phyloP scores from a whole-genome alignment of 2,888 invertebrate species.

The Euzetes globulus region DNA sequence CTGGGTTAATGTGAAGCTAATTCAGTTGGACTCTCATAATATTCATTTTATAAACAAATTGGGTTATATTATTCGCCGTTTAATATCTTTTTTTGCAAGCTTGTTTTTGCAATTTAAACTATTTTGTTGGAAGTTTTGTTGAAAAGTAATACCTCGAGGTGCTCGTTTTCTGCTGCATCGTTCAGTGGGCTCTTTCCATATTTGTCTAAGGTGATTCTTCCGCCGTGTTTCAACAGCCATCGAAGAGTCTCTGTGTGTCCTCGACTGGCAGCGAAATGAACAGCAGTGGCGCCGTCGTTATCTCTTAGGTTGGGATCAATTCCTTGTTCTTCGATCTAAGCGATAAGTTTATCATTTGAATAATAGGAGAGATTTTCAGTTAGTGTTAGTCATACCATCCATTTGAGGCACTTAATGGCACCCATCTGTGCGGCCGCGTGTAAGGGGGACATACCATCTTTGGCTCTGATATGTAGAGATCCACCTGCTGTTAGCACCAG shows the following conservation, averaged over 20 bases:
- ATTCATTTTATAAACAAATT: no score
- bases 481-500: conserved; percentile 75
- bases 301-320: conserved; percentile 76
- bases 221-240: conserved; percentile 76
- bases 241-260: conserved; percentile 64
- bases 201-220: conserved; percentile 69
- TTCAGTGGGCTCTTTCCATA: conserved; percentile 84
- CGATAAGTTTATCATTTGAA: background rate
- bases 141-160: conserved; percentile 29
- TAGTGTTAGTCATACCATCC: conserved; percentile 60
- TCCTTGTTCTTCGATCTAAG: conserved; percentile 63
- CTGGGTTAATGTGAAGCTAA: no score
- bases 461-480: conserved; percentile 68
- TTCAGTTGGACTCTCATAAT: no score
- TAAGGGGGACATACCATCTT: conserved; percentile 82
- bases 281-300: conserved; percentile 78
- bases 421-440: conserved; percentile 87
- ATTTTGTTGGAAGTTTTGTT: background rate
- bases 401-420: conserved; percentile 73
- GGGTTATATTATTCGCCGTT: no score
- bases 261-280: conserved; percentile 78
- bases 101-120: background rate
- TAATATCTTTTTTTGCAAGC: no score
- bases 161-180: conserved; percentile 72
- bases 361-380: background rate